Percentiles rank a stretch among this genome's conserved stretches.
Evolutionary conservation across 1,140 invertebrate genomes (phyloP).

Genomic region (Rhopalosiphum padi): DNA sequence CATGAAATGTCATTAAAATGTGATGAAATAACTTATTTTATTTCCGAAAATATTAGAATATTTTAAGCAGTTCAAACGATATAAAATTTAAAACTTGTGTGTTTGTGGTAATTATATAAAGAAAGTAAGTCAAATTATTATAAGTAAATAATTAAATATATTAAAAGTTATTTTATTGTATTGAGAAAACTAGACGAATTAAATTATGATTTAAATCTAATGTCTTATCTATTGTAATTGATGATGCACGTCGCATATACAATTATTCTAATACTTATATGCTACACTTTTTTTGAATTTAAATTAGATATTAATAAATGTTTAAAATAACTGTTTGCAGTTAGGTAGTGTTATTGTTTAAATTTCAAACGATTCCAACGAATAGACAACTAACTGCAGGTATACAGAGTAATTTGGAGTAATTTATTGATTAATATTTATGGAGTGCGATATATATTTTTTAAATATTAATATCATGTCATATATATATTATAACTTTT

Average conservation of each 20-base stretch:
- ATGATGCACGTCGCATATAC: not conserved
- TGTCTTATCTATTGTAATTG: too few species aligned
- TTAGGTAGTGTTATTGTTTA: not conserved
- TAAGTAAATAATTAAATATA: not conserved
- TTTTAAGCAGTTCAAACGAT: not conserved
- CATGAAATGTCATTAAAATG: not conserved
- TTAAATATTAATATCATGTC: not conserved
- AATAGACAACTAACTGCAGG: too few species aligned
- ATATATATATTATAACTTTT: not conserved
- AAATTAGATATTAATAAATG: not conserved
- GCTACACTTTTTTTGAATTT: not conserved
- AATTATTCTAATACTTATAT: not conserved
- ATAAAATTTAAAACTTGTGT: not conserved
- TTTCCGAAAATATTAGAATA: not conserved
- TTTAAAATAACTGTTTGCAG: not conserved
- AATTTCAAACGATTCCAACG: not conserved
- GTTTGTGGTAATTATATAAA: not conserved
- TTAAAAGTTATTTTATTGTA: not conserved
- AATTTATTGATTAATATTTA: not conserved
- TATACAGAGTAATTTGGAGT: too few species aligned
- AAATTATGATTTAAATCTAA: too few species aligned
- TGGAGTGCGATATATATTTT: not conserved
- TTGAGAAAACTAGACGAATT: too few species aligned
- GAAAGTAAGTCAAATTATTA: not conserved
- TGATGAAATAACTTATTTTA: not conserved